Evolutionary conservation across 2,888 invertebrate genomes (phyloP), one percentile per base, ranked within the genome.

Genomic region (Polyploca ridens): DNA sequence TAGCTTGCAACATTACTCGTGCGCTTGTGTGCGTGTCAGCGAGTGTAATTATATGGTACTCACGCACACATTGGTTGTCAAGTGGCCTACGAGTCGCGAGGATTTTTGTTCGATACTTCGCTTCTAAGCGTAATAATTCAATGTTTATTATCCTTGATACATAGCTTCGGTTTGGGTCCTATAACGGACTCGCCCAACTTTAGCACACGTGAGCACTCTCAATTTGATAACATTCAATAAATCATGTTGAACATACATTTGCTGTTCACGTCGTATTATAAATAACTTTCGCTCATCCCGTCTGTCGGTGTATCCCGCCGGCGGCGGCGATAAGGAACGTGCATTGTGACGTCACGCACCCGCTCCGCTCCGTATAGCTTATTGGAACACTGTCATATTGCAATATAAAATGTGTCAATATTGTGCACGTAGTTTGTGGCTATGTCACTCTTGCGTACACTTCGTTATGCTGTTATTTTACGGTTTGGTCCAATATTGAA

Each of bases 251-350:
- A 69, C 66, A 41, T 14, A 33, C 58, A 41, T 62, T 58, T 41
- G 64, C 54, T 61, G 69, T 74, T 78, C 74, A 69, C 72, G 81
- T 76, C 76, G 74, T 68, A 67, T 66, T 82, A 79, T 78, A 82
- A 81, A 82, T 83, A 83, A 77, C 80, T 77, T 74, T 73, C 69
- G 62, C 65, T 73, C 64, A 69, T 74, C 68, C 63, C 66, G 73
- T 68, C 68, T 66, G 68, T 74, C 66, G 70, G 65, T 70, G 69
- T 41, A 61, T 61, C 61, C 41, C 33, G 61, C 38, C 35, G 10
- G 10, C 59, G 19, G 66, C 35, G 10, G 10, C 59, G 19, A 67
- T 68, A 64, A n/a, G 63, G 46, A 33, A 59, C 49, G 57, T 35
- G 63, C 58, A 58, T 63, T 60, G 60, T 64, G 64, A 64, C 64